Percentiles rank a stretch among this genome's conserved stretches.
These are phyloP conservation scores for Amblyopsis rosae DNA, from an alignment of 2,113 vertebrate genomes.

Conservation along the genomic window DNA sequence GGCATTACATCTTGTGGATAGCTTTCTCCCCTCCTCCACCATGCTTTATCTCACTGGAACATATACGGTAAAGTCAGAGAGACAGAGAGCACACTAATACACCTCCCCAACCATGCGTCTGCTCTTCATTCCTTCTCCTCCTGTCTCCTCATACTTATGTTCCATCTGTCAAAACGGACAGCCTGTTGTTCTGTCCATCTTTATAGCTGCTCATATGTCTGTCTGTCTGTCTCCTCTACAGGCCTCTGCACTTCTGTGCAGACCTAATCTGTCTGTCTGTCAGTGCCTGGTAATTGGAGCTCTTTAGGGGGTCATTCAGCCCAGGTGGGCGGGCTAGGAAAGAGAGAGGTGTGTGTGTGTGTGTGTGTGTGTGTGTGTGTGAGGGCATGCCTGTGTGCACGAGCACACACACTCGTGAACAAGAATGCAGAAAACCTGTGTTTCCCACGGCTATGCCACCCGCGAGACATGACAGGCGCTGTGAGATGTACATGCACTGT, in stretches of 20 bases:
- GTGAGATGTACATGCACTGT: conserved; percentile 41
- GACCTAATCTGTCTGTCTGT: conserved; percentile 76
- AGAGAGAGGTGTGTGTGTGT: conserved; percentile 4
- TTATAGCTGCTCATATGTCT: conserved; percentile 31
- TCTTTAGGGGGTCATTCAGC: conserved; percentile 72
- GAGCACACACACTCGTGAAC: conserved; percentile 34
- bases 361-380: conserved; percentile 50
- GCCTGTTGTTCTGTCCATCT: not conserved
- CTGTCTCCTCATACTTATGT: not conserved
- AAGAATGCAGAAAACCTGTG: conserved; percentile 68
- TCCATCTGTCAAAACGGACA: not conserved
- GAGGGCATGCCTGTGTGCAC: conserved; percentile 22
- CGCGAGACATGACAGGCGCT: conserved; percentile 58
- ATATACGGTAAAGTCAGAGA: no score
- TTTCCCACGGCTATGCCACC: conserved; percentile 75
- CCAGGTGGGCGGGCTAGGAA: conserved; percentile 55
- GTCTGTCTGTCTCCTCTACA: conserved; percentile 22
- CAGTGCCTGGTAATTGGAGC: conserved; percentile 76
- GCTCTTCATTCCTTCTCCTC: not conserved
- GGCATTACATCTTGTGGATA: no score
- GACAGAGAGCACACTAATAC: no score
- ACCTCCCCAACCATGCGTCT: no score
- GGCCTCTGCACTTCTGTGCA: conserved; percentile 64
- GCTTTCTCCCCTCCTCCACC: no score
- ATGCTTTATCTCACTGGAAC: no score